phyloP scores from a whole-genome alignment of 2,888 invertebrate genomes.

The Yponomeuta malinellus region DNA sequence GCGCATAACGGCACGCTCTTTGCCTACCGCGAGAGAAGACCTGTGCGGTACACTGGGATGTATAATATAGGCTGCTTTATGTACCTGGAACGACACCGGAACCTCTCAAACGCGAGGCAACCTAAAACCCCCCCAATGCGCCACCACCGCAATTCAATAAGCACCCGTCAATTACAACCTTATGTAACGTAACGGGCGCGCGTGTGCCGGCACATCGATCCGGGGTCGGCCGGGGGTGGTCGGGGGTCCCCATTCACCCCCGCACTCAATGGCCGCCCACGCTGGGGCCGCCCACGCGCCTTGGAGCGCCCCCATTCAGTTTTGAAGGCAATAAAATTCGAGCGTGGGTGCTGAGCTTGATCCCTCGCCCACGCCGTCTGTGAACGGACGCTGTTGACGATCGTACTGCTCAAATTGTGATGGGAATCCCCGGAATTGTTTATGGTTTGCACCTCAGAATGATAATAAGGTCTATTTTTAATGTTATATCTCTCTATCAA shows the following conservation, averaged over 20 bases:
- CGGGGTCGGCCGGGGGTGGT: constrained; percentile 25
- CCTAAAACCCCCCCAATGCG: neutral
- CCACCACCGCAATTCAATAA: neutral
- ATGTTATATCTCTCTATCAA: no score
- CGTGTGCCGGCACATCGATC: constrained; percentile 19
- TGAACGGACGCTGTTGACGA: neutral
- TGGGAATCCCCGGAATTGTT: no score
- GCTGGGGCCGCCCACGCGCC: neutral
- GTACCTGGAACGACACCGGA: neutral
- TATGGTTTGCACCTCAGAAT: no score
- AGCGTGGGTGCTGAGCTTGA: neutral
- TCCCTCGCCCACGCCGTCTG: constrained; percentile 14
- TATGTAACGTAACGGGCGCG: constrained; percentile 17
- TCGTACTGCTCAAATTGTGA: neutral
- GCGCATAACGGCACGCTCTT: no score
- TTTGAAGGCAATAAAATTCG: neutral
- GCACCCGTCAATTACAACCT: constrained; percentile 1
- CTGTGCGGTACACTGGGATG: no score
- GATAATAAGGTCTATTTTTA: no score
- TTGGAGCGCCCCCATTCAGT: constrained; percentile 5
- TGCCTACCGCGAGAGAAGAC: no score
- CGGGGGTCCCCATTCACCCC: constrained; percentile 20
- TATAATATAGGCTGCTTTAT: no score
- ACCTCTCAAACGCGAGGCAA: neutral
- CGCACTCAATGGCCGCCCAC: constrained; percentile 15